Evolutionary conservation across 1,140 invertebrate species (phyloP).

Genomic region (Anadara kagoshimensis): DNA sequence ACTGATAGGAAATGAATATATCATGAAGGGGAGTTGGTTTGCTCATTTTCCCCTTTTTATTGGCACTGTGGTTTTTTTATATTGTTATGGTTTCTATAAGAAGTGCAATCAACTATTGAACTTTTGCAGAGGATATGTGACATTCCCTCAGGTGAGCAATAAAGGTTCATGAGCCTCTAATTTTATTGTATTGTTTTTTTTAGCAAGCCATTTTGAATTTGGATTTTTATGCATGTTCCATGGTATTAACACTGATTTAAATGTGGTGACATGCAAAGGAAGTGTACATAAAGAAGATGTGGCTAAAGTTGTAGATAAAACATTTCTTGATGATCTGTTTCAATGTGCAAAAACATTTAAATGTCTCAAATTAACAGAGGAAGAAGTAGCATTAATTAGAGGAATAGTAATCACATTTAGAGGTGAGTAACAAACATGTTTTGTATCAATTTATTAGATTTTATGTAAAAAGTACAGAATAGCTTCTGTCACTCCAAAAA

Average conservation of each 20-base stretch:
- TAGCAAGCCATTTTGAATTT: neutral
- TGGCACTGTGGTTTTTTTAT: too few relatives aligned
- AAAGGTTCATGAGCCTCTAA: too few relatives aligned
- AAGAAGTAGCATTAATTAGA: neutral
- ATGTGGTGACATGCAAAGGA: neutral
- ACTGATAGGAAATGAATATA: too few relatives aligned
- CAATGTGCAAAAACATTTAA: neutral
- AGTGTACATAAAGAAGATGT: neutral
- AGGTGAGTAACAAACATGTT: neutral
- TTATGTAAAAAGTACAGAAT: too few relatives aligned
- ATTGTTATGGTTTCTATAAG: too few relatives aligned
- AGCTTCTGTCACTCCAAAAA: too few relatives aligned
- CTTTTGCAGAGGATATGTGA: too few relatives aligned
- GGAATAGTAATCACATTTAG: neutral
- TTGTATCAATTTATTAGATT: too few relatives aligned
- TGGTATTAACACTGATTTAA: neutral
- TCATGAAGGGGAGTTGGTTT: too few relatives aligned
- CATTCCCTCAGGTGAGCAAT: too few relatives aligned
- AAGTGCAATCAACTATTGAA: too few relatives aligned
- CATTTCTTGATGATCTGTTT: neutral
- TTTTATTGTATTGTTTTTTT: neutral
- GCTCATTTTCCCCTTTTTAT: too few relatives aligned
- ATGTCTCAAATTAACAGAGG: neutral
- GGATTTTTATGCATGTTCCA: neutral
- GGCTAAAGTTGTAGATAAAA: neutral